Evolutionary conservation across 2,113 vertebrate species (phyloP), one percentile per base, ranked within the genome.

Genomic region (Otus sunia): DNA sequence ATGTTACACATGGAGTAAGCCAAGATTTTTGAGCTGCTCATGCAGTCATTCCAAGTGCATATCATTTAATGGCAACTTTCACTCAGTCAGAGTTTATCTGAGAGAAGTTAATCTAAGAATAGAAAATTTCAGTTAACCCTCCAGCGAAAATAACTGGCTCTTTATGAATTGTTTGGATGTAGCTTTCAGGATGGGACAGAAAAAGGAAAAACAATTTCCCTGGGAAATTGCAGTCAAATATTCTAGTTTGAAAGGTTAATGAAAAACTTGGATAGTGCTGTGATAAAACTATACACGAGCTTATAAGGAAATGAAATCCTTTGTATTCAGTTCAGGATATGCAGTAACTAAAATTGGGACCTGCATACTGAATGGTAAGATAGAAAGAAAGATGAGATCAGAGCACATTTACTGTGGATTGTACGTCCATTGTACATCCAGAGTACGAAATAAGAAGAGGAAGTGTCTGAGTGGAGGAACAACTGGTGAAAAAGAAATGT

Each of bases 201-300:
- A 50, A 94, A 96, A 86, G 3, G 26, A 36, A 80, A 95, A 84
- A 53, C 86, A 53, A 62, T 74, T 96, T 92, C 69, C 53, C 67
- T 71, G 17, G 45, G 68, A 88, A 63, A 94, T 1, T 76, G 19
- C 19, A 59, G 58, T 32, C 13, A 84, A 63, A 68, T 86, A 90
- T 87, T 95, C n/a, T 82, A n/a, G 11, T 91, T 96, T 90, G 36
- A 95, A 92, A 90, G 56, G 45, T 97, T 97, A 97, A 85, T 91
- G 69, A 93, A 95, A 94, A 95, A 68, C 25, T 45, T 90, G 58
- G 56, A 52, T 78, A 77, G 26, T 73, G 16, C n/a, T 74, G 21
- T 78, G 68, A 96, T 74, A 97, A 64, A 91, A 86, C 49, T 89
- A 50, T 82, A 79, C 80, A 81, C 0, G 4, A 90, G 11, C 34